Conservation (phyloP, 2,113 vertebrate genomes). For the Morone saxatilis region DNA sequence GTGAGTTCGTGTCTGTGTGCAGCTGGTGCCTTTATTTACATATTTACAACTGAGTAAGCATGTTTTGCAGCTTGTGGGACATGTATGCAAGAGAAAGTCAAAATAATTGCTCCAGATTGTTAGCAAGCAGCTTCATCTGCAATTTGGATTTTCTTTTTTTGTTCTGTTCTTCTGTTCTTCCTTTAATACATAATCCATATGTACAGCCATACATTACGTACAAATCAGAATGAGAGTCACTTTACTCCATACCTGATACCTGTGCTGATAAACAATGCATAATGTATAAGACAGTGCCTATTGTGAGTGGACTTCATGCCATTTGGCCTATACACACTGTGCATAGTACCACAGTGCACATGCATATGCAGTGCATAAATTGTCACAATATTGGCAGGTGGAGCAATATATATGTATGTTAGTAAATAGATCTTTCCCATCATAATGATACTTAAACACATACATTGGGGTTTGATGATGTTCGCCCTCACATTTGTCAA, state of each 20-base stretch:
- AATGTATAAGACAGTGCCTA: too few species aligned
- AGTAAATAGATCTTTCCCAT: background rate
- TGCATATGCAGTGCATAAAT: too few species aligned
- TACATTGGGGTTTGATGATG: background rate
- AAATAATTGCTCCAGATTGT: slow-evolving; percentile 4
- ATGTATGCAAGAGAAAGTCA: background rate
- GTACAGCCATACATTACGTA: too few species aligned
- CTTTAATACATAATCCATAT: too few species aligned
- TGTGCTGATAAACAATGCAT: too few species aligned
- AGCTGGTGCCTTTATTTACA: slow-evolving; percentile 42
- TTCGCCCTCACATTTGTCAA: slow-evolving; percentile 4
- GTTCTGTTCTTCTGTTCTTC: too few species aligned
- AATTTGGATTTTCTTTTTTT: background rate
- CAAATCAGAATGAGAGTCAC: too few species aligned
- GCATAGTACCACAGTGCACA: background rate
- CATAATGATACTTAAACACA: background rate
- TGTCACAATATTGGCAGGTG: background rate
- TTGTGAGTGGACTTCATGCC: too few species aligned
- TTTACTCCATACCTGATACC: too few species aligned
- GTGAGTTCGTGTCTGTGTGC: slow-evolving; percentile 16
- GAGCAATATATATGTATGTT: background rate
- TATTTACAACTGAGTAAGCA: slow-evolving; percentile 39
- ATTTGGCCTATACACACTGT: too few species aligned
- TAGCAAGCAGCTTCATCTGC: background rate
- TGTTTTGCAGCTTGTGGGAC: background rate